Percentiles rank a stretch among this genome's conserved stretches.
Evolutionary conservation across 2,888 invertebrate species (phyloP).

Genomic region (Cataglyphis rosenhaueri): DNA sequence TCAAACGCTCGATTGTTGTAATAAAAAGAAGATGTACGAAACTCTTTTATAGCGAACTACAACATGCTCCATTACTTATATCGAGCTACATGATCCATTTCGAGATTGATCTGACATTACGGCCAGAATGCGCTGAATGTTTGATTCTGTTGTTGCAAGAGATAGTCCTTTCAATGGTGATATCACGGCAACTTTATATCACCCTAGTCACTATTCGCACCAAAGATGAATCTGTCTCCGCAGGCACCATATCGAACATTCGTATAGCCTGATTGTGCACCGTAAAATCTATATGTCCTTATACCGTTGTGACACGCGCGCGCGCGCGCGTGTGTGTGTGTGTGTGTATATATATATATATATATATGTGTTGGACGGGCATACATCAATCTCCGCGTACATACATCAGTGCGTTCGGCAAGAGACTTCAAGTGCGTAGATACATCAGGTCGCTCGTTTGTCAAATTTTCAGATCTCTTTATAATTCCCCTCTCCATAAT

Average conservation of each 20-base stretch:
- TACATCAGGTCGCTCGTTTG: constrained; percentile 31
- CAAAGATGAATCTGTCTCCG: constrained; percentile 61
- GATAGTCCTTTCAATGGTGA: constrained; percentile 47
- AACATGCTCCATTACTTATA: neutral
- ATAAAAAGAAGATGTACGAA: constrained; percentile 13
- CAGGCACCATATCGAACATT: constrained; percentile 53
- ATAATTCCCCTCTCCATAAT: neutral
- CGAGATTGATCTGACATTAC: neutral
- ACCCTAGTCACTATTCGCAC: constrained; percentile 59
- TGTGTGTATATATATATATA: neutral
- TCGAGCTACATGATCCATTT: neutral
- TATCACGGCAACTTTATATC: constrained; percentile 64
- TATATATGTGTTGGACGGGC: constrained; percentile 20
- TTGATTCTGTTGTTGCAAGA: neutral
- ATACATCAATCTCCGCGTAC: constrained; percentile 60
- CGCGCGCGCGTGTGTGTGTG: neutral
- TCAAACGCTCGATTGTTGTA: neutral
- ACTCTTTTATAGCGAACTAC: neutral
- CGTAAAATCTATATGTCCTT: constrained; percentile 61
- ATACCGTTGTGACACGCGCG: constrained; percentile 28
- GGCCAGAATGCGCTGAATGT: constrained; percentile 31
- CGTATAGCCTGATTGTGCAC: constrained; percentile 45
- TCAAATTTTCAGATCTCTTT: constrained; percentile 51
- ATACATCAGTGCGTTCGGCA: constrained; percentile 45
- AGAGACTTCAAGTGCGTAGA: constrained; percentile 40